phyloP scores from a whole-genome alignment of 2,113 vertebrate species.

The Sarotherodon lohbergeri region DNA sequence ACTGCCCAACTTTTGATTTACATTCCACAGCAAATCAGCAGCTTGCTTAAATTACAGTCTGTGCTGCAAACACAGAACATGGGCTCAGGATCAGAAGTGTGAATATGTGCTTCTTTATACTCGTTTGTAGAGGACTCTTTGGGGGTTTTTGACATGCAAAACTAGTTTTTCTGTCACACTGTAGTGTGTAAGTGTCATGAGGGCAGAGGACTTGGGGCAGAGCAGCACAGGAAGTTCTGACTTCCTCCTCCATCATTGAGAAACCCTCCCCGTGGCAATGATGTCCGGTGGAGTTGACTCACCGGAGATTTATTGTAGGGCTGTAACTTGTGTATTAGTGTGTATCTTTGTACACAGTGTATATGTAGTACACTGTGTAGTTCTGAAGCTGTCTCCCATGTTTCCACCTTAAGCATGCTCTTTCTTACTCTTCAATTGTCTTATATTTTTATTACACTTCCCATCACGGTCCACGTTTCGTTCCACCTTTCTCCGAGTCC shows the following conservation, averaged over 20 bases:
- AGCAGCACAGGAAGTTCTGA: constrained; percentile 44
- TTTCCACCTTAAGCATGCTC: constrained; percentile 21
- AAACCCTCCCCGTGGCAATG: constrained; percentile 19
- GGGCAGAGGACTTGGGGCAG: constrained; percentile 11
- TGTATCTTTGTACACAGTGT: background rate
- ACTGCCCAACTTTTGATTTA: constrained; percentile 30
- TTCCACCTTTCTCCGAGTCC: background rate
- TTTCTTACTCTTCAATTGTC: background rate
- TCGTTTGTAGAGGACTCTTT: background rate
- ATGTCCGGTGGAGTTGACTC: constrained; percentile 36
- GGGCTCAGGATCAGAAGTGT: background rate
- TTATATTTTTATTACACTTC: background rate
- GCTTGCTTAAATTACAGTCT: constrained; percentile 21
- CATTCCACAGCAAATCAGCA: constrained; percentile 42
- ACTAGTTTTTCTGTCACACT: background rate
- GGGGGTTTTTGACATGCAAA: background rate
- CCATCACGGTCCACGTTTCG: background rate
- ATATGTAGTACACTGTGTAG: background rate
- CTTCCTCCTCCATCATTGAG: constrained; percentile 39
- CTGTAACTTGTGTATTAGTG: background rate
- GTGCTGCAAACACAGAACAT: background rate
- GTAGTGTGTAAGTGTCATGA: background rate
- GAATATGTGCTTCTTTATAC: background rate
- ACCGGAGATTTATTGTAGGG: constrained; percentile 6
- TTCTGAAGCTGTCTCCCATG: constrained; percentile 38